These are phyloP conservation scores for Brachystomella parvula DNA, from an alignment of 1,140 invertebrate species.

Conservation along the genomic window DNA sequence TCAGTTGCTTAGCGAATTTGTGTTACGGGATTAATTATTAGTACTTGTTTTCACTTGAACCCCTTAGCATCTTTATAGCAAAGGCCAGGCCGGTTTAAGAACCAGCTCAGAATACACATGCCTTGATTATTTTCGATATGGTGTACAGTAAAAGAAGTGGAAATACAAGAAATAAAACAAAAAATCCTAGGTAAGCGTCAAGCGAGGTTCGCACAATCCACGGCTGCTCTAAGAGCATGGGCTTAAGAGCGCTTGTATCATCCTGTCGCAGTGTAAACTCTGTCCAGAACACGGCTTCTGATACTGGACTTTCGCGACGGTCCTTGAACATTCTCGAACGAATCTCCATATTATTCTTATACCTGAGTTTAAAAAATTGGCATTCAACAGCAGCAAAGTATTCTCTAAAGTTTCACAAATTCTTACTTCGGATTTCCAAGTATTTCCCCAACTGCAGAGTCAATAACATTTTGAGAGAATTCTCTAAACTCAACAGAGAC, in stretches of 20 bases:
- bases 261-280: conserved; percentile 41
- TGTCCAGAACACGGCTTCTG: conserved; percentile 40
- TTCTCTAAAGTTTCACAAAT: not conserved
- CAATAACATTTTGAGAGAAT: conserved; percentile 20
- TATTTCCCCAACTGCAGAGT: conserved; percentile 22
- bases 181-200: not conserved
- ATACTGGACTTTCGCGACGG: conserved; percentile 42
- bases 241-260: conserved; percentile 35
- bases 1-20: too few relatives aligned
- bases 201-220: not conserved
- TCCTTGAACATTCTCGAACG: conserved; percentile 46
- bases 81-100: too few relatives aligned
- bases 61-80: too few relatives aligned
- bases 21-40: too few relatives aligned
- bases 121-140: not conserved
- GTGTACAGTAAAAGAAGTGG: not conserved
- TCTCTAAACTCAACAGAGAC: conserved; percentile 26
- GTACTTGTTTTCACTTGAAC: too few relatives aligned
- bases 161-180: not conserved
- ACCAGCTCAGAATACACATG: too few relatives aligned
- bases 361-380: conserved; percentile 38
- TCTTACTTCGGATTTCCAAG: conserved; percentile 33
- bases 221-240: conserved; percentile 9
- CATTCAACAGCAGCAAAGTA: not conserved
- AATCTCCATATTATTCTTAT: conserved; percentile 40